A percentile compares a stretch with the other conserved stretches of the same genome.
phyloP scores from a whole-genome alignment of 35 echinoderm and acorn worm genomes.

The Nesometra sesokonis region DNA sequence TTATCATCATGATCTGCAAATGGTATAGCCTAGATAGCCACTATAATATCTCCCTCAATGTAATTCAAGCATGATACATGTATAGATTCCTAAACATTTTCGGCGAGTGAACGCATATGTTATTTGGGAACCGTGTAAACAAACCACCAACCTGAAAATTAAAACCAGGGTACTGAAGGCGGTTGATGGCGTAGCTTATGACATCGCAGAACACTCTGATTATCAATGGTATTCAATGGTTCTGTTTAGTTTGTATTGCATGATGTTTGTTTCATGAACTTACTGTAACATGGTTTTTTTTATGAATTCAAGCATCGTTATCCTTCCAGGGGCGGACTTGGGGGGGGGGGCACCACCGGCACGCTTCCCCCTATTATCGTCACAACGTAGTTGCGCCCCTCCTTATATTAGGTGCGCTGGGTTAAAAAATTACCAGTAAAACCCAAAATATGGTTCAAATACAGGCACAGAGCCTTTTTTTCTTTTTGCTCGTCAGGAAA shows the following conservation, averaged over 20 bases:
- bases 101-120: background rate
- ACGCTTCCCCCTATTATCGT: too few relatives aligned
- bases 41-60: background rate
- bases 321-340: too few relatives aligned
- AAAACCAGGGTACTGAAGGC: background rate
- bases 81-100: background rate
- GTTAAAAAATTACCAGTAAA: too few relatives aligned
- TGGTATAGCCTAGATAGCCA: background rate
- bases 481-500: too few relatives aligned
- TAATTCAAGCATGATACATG: background rate
- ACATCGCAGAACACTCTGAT: background rate
- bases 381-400: too few relatives aligned
- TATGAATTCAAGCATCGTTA: too few relatives aligned
- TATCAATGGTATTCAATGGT: background rate
- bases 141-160: background rate
- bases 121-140: background rate
- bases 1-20: background rate
- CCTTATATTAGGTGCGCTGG: too few relatives aligned
- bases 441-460: too few relatives aligned
- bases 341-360: too few relatives aligned
- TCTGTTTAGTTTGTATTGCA: background rate
- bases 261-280: background rate
- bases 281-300: background rate
- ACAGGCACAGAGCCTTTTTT: too few relatives aligned
- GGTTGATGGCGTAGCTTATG: background rate